Evolutionary conservation across 2,888 invertebrate genomes (phyloP), one percentile per base, ranked within the genome.

Genomic region (Spatulosminthurus flaviceps): DNA sequence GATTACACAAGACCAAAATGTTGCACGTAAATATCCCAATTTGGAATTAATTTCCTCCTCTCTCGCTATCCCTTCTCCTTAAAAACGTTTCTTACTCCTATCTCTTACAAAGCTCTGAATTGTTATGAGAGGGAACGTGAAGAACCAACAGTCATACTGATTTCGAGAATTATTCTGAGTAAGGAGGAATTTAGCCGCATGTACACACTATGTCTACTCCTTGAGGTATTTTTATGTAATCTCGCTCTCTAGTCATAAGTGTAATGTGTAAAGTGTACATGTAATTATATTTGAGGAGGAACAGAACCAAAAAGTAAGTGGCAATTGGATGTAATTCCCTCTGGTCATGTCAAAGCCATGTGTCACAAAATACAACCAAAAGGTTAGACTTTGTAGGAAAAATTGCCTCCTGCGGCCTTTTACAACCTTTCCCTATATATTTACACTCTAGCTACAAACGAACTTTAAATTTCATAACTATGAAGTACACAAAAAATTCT

Each of bases 391-490:
- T 51, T n/a, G 16, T 2, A 51, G 51, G 51, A 19, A n/a, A 42
- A 76, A 66, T 76, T 34, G 66, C 66, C 66, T 42, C 75, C 41
- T 67, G 66, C 42, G 26, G 75, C 34, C 73, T 28, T 1, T 60
- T 4, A 60, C 5, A 60, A 60, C 60, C 21, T 60, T 60, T 60
- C 21, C n/a, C n/a, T n/a, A n/a, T n/a, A n/a, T n/a, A n/a, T n/a
- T n/a, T n/a, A n/a, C n/a, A n/a, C n/a, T n/a, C n/a, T n/a, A n/a
- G n/a, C n/a, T n/a, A n/a, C n/a, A n/a, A n/a, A n/a, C n/a, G n/a
- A n/a, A n/a, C n/a, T n/a, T n/a, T n/a, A n/a, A n/a, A n/a, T n/a
- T n/a, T n/a, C n/a, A n/a, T n/a, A n/a, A n/a, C n/a, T n/a, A n/a
- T n/a, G n/a, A n/a, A n/a, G n/a, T n/a, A n/a, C n/a, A n/a, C n/a